Conservation (phyloP, 2,113 vertebrate species). For the Pygoscelis antarcticus region DNA sequence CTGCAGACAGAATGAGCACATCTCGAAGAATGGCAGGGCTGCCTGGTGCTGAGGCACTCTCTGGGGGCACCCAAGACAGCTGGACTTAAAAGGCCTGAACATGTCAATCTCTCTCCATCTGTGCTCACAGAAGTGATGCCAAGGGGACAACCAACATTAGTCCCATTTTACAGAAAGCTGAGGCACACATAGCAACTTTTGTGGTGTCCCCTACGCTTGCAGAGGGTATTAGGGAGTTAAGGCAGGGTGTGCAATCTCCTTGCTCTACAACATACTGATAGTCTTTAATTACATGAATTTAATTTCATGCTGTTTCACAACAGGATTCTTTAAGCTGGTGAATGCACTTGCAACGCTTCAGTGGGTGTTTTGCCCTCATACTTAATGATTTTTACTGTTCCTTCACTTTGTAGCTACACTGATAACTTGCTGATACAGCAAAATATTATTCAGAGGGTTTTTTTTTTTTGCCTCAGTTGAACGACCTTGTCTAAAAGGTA, state of each 20-base stretch:
- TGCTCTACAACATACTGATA: neutral
- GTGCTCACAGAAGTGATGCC: neutral
- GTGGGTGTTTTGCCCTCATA: neutral
- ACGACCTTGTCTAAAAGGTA: neutral
- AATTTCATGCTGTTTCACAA: neutral
- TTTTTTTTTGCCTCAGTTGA: rapidly evolving
- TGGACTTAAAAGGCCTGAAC: neutral
- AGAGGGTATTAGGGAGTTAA: neutral
- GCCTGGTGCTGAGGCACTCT: neutral
- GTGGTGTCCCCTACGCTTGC: rapidly evolving
- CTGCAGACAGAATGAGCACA: neutral
- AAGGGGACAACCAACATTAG: neutral
- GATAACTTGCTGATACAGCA: neutral
- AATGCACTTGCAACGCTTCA: neutral
- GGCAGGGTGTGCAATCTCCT: neutral
- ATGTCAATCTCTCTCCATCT: neutral
- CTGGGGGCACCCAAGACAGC: neutral
- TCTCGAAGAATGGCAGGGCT: neutral
- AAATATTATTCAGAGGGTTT: neutral
- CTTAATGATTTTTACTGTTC: neutral
- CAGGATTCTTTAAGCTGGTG: neutral
- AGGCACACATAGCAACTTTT: neutral
- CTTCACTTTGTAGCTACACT: neutral
- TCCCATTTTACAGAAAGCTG: neutral
- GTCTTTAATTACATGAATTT: neutral